These are phyloP conservation scores for Hipparchia sbordonii DNA, from an alignment of 2,888 invertebrate species.

Conservation along the genomic window DNA sequence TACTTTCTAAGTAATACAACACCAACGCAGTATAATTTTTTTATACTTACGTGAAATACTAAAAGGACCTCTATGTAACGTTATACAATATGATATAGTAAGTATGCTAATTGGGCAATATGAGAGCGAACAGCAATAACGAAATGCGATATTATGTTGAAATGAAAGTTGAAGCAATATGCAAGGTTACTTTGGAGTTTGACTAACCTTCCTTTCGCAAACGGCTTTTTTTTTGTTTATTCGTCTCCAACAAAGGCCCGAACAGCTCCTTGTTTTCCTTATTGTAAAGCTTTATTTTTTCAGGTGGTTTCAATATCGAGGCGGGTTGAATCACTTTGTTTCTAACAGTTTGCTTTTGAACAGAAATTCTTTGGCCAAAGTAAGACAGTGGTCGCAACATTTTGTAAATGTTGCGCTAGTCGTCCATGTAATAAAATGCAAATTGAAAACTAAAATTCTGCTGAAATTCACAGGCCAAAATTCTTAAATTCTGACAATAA, in stretches of 20 bases:
- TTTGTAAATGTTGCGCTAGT: not conserved
- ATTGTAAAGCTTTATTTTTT: constrained; percentile 72
- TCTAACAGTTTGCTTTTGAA: constrained; percentile 65
- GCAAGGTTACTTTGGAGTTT: constrained; percentile 53
- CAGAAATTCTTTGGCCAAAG: constrained; percentile 57
- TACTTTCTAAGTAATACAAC: constrained; percentile 30
- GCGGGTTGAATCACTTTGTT: constrained; percentile 70
- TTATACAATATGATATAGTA: not conserved
- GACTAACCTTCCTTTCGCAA: constrained; percentile 67
- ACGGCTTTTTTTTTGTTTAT: constrained; percentile 68
- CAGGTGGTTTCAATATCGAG: constrained; percentile 71
- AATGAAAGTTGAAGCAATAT: constrained; percentile 39
- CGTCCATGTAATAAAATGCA: too few relatives aligned
- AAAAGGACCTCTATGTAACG: not conserved
- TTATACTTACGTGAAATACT: not conserved
- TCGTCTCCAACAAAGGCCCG: constrained; percentile 77
- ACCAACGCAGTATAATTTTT: not conserved
- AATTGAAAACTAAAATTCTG: too few relatives aligned
- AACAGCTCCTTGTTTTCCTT: constrained; percentile 78
- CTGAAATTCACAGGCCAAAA: too few relatives aligned
- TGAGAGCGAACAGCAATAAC: not conserved
- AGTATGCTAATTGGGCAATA: not conserved
- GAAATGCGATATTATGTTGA: not conserved
- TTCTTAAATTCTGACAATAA: too few relatives aligned
- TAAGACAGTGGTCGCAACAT: constrained; percentile 67